Base-by-base conservation (phyloP, 2,113 vertebrate genomes). In the Ceyx melanurus region DNA sequence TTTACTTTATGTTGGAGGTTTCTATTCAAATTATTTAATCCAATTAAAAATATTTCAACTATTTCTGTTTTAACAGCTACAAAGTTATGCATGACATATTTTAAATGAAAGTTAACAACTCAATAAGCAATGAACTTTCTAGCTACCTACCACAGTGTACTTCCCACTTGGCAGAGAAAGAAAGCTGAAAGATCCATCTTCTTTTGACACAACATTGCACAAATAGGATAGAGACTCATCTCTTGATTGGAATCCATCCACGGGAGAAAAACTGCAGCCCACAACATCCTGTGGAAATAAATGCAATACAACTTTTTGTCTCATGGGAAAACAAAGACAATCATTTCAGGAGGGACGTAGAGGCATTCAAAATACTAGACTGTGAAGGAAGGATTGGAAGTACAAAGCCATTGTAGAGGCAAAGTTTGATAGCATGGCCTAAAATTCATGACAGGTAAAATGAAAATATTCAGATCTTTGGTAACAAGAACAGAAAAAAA, bases 151-250 rank as follows among this genome's bases (percentile, higher is more conserved):
- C 97, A 99, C 99, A 3, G 98, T 98, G 94, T 99, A 99, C 67
- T 97, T 97, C 40, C 99, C 99, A 35, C 99, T 99, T 13, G 98
- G 98, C 91, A 99, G 96, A 13, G 98, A 99, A 53, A 97, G 97
- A 92, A 99, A 99, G 73, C 97, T 97, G 92, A 99, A 99, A 3
- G 97, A 98, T 51, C 99, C 99, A 6, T 99, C 99, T 50, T 99
- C 98, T 68, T 96, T 97, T 50, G 99, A 99, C 57, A 98, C 97
- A 4, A 98, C 97, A 21, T 97, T 98, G 96, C 99, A 99, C 93
- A 99, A 94, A 88, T 98, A 99, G 51, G 95, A 82, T 19, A 99
- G 97, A 10, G 98, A 97, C 57, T 97, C 95, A 12, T 99, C 98
- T 33, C 93, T 97, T 22, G 95, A 91, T 26, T 98, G 97, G 29